Evolutionary conservation across 2,888 invertebrate species (phyloP).

Genomic region (Trachelus tabidus): DNA sequence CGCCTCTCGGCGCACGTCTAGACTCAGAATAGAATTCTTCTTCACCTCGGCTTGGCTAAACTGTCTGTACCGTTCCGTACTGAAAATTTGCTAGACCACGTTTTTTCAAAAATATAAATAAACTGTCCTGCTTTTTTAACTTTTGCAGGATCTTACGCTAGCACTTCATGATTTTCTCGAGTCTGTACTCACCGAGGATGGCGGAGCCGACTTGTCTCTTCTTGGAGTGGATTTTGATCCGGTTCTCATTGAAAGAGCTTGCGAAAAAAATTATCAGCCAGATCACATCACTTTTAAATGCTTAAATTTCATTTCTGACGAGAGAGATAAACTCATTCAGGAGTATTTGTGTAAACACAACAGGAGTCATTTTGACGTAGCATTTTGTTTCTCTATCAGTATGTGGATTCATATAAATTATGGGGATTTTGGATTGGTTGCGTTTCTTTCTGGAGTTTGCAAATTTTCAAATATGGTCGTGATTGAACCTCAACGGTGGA

Average conservation of each 20-base stretch:
- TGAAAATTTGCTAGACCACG: not conserved
- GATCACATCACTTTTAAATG: constrained; percentile 68
- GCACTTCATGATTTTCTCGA: constrained; percentile 70
- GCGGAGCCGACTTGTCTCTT: constrained; percentile 64
- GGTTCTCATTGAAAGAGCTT: constrained; percentile 75
- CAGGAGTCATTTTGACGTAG: constrained; percentile 72
- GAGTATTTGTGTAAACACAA: constrained; percentile 66
- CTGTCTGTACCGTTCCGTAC: not conserved
- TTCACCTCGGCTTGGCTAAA: not conserved
- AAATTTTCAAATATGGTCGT: constrained; percentile 71
- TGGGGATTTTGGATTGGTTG: constrained; percentile 78
- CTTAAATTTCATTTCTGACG: constrained; percentile 71
- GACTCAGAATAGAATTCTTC: not conserved
- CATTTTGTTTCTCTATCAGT: constrained; percentile 85
- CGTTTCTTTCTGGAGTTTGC: constrained; percentile 73
- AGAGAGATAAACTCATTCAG: constrained; percentile 61
- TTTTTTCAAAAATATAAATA: not conserved
- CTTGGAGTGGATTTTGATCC: constrained; percentile 84
- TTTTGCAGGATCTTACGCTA: constrained; percentile 74
- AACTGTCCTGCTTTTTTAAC: not conserved
- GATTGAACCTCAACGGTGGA: constrained; percentile 89
- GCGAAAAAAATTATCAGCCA: constrained; percentile 66
- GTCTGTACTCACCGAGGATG: constrained; percentile 59
- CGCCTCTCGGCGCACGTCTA: constrained; percentile 1
- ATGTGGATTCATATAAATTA: constrained; percentile 93